Percentiles rank a stretch among this genome's conserved stretches.
phyloP scores from a whole-genome alignment of 2,888 invertebrate genomes.

The Caenorhabditis drosophilae region DNA sequence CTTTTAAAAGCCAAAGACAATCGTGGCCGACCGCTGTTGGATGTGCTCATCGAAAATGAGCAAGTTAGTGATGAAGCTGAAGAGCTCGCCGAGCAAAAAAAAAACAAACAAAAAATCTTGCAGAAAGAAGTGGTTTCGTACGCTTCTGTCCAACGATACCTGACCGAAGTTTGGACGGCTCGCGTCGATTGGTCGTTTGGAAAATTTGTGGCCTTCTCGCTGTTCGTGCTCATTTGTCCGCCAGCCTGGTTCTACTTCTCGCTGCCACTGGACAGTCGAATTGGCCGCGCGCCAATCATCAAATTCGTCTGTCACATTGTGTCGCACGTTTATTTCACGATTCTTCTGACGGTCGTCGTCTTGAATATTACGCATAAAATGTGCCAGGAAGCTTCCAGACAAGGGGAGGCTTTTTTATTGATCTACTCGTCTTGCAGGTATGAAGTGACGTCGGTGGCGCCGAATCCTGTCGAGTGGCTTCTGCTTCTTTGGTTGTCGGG shows the following conservation, averaged over 20 bases:
- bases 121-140: slow-evolving; percentile 69
- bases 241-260: slow-evolving; percentile 77
- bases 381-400: slow-evolving; percentile 14
- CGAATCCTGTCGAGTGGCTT: slow-evolving; percentile 67
- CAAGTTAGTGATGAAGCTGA: slow-evolving; percentile 75
- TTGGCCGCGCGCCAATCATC: slow-evolving; percentile 93
- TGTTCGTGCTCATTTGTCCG: slow-evolving; percentile 89
- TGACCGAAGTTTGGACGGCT: slow-evolving; percentile 93
- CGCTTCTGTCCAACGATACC: slow-evolving; percentile 72
- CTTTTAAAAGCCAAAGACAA: slow-evolving; percentile 93
- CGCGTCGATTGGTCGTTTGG: slow-evolving; percentile 93
- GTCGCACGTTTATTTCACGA: slow-evolving; percentile 95
- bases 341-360: slow-evolving; percentile 78
- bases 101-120: slow-evolving; percentile 1
- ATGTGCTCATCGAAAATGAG: slow-evolving; percentile 88
- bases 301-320: slow-evolving; percentile 99
- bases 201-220: slow-evolving; percentile 89
- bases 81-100: not conserved
- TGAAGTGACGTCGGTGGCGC: slow-evolving; percentile 61
- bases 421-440: slow-evolving; percentile 18
- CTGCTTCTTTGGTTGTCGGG: slow-evolving; percentile 67
- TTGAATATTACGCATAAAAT: slow-evolving; percentile 67
- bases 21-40: slow-evolving; percentile 82
- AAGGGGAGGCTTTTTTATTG: not conserved
- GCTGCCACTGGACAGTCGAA: slow-evolving; percentile 64